These are phyloP conservation scores for Chionomys nivalis DNA, from an alignment of 2,113 vertebrate genomes.

Conservation along the genomic window DNA sequence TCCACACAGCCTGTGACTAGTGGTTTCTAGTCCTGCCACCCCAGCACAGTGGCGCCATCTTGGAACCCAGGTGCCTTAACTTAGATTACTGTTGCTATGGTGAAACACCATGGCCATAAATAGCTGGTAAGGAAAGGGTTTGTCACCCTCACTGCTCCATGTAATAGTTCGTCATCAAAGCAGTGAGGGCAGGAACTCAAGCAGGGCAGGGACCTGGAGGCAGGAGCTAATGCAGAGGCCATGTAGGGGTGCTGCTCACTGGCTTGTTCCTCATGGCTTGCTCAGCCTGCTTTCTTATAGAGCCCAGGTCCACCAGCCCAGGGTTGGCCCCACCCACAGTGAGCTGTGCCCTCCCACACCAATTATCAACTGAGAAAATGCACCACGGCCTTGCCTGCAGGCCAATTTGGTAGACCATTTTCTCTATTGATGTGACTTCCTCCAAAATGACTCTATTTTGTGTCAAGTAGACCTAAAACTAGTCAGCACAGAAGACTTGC, in stretches of 20 bases:
- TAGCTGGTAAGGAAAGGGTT: background rate
- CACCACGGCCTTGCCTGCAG: background rate
- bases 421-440: background rate
- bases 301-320: background rate
- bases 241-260: background rate
- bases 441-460: background rate
- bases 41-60: background rate
- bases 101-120: background rate
- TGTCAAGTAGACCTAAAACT: background rate
- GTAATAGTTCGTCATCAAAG: background rate
- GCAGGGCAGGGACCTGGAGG: background rate
- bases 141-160: background rate
- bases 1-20: background rate
- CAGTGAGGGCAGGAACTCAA: background rate
- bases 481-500: background rate
- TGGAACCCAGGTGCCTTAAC: background rate
- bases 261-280: background rate
- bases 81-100: background rate
- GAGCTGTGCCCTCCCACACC: background rate
- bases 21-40: background rate
- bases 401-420: background rate
- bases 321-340: background rate
- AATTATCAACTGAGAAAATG: background rate
- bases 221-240: background rate
- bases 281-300: background rate